Evolutionary conservation across 2,888 invertebrate genomes (phyloP), one percentile per base, ranked within the genome.

Genomic region (Hemaris fuciformis): DNA sequence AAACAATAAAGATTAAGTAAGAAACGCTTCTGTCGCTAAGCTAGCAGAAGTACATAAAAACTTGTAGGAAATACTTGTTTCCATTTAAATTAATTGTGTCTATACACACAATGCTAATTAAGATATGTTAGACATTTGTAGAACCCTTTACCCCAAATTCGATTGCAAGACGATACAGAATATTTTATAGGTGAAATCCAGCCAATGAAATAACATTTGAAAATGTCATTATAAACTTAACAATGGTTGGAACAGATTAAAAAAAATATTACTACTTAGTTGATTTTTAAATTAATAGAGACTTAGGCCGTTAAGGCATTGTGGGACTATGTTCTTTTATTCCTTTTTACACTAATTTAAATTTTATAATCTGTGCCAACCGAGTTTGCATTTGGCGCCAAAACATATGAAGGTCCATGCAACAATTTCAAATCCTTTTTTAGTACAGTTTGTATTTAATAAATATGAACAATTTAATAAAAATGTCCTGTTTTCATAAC

Each of bases 401-500:
- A 91, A 91, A 91, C 91, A 91, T 89, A 91, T 91, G 88, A 91
- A 91, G 91, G 91, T 87, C 64, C 65, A 67, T 70, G 72, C 75
- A 76, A 71, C 66, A 65, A 65, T 62, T 67, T 65, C 22, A 63
- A 43, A 53, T n/a, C 41, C n/a, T n/a, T n/a, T n/a, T n/a, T n/a
- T n/a, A n/a, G n/a, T n/a, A n/a, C n/a, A n/a, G n/a, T n/a, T n/a
- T n/a, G n/a, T n/a, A n/a, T n/a, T n/a, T n/a, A n/a, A n/a, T n/a
- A n/a, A n/a, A n/a, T n/a, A n/a, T n/a, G n/a, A n/a, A n/a, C n/a
- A n/a, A n/a, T n/a, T 53, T 31, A n/a, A 53, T 31, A 23, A 4
- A 13, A n/a, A 23, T 15, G 13, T n/a, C 1, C 15, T 3, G 27
- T 48, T 27, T 15, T 18, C n/a, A n/a, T n/a, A n/a, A n/a, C n/a